Conservation (phyloP, 2,113 vertebrate genomes). For the Anarhynchus alexandrinus region DNA sequence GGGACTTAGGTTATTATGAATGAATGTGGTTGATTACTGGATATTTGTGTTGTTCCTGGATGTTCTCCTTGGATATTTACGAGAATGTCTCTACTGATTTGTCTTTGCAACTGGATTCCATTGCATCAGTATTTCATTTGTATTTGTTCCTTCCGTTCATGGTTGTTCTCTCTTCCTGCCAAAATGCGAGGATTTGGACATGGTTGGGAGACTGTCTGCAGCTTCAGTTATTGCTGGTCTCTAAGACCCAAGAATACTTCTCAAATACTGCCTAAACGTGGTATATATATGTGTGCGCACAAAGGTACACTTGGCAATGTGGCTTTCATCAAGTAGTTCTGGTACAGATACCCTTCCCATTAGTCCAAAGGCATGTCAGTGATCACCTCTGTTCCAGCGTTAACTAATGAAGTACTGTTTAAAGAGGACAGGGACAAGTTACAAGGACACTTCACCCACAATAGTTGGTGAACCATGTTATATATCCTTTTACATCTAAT, state of each 20-base stretch:
- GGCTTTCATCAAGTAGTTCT: not conserved
- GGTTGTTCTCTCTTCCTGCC: not conserved
- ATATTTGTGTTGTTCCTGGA: not conserved
- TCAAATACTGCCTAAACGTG: not conserved
- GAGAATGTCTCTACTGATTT: not conserved
- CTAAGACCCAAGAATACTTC: not conserved
- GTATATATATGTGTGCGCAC: no score
- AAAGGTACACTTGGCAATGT: not conserved
- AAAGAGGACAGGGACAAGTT: not conserved
- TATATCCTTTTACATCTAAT: not conserved
- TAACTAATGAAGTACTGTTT: not conserved
- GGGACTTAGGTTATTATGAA: not conserved
- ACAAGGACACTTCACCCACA: not conserved
- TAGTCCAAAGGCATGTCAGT: accelerated
- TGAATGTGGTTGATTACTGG: not conserved
- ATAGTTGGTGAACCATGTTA: accelerated
- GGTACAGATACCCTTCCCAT: not conserved
- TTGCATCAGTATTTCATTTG: constrained; percentile 2
- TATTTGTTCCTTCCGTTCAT: not conserved
- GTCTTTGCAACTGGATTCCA: not conserved
- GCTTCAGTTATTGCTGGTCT: not conserved
- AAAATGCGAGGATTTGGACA: not conserved
- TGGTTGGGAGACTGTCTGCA: not conserved
- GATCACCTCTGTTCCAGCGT: not conserved
- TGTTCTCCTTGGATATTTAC: not conserved